A percentile compares a stretch with the other conserved stretches of the same genome.
Conservation (phyloP, 2,888 invertebrate genomes). For the Phortica magna region DNA sequence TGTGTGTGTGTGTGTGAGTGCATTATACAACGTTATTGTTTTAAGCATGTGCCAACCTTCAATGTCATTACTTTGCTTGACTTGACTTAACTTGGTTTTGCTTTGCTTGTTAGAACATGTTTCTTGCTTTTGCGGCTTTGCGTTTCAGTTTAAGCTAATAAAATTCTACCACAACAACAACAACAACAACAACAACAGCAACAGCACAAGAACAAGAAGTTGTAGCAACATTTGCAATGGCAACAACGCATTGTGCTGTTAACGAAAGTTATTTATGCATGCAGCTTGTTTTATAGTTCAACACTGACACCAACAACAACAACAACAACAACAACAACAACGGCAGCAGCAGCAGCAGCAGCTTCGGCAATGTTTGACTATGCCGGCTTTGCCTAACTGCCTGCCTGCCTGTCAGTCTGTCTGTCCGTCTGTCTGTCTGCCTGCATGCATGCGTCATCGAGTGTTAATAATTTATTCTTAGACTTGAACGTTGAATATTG, state of each 20-base stretch:
- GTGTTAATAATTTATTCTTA: conserved; percentile 70
- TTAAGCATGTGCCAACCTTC: too few relatives aligned
- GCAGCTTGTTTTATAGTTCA: conserved; percentile 55
- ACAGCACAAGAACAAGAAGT: conserved; percentile 11
- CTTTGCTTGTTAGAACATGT: conserved; percentile 46
- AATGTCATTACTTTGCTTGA: conserved; percentile 54
- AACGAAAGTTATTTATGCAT: conserved; percentile 75
- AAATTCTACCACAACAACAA: conserved; percentile 29
- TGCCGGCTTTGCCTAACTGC: neutral
- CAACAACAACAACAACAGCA: conserved; percentile 12
- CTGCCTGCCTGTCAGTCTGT: neutral
- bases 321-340: conserved; percentile 31
- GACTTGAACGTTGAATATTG: conserved; percentile 56
- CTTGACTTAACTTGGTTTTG: conserved; percentile 41
- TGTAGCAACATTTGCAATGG: conserved; percentile 43
- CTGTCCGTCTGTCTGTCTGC: neutral
- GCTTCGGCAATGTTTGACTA: neutral
- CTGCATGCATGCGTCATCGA: conserved; percentile 69
- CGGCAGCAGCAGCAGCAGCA: neutral
- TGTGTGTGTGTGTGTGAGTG: conserved; percentile 56
- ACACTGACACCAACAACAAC: conserved; percentile 33
- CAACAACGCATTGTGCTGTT: conserved; percentile 47
- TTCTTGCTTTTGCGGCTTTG: conserved; percentile 48
- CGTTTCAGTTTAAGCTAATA: conserved; percentile 55
- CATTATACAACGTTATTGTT: too few relatives aligned